Conservation (phyloP, 2,888 invertebrate genomes). For the Nymphalis urticae region DNA sequence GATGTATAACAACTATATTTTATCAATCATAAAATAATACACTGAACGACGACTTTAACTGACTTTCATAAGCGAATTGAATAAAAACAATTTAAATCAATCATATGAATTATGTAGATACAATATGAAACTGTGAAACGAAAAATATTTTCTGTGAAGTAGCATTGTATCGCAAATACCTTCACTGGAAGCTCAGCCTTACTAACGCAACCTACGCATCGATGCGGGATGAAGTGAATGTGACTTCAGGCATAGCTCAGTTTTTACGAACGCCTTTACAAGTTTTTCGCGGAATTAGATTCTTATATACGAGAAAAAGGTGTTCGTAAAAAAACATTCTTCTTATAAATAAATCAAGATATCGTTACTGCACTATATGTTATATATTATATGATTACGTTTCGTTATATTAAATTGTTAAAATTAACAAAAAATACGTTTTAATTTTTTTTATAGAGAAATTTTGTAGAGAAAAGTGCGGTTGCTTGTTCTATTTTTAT, state of each 20-base stretch:
- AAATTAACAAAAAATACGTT: no score
- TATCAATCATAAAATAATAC: no score
- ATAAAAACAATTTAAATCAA: no score
- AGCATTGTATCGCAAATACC: conserved; percentile 5
- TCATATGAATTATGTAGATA: no score
- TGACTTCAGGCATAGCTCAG: conserved; percentile 12
- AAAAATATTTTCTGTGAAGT: not conserved
- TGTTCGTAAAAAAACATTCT: conserved; percentile 15
- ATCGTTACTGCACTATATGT: not conserved
- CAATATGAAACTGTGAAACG: no score
- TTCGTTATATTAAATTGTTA: not conserved
- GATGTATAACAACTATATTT: no score
- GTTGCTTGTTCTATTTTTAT: no score
- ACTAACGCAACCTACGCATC: conserved; percentile 7
- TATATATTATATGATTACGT: not conserved
- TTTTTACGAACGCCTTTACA: conserved; percentile 28
- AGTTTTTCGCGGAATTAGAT: conserved; percentile 36
- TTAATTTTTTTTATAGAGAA: no score
- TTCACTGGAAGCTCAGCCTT: conserved; percentile 7
- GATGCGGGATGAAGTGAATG: conserved; percentile 21
- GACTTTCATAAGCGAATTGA: no score
- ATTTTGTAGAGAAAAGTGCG: no score
- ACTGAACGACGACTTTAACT: no score
- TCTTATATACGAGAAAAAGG: conserved; percentile 30
- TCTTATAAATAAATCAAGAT: conserved; percentile 4